A percentile compares a stretch with the other conserved stretches of the same genome.
These are phyloP conservation scores for Heliconius hermathena DNA, from an alignment of 1,140 invertebrate species.

Conservation along the genomic window DNA sequence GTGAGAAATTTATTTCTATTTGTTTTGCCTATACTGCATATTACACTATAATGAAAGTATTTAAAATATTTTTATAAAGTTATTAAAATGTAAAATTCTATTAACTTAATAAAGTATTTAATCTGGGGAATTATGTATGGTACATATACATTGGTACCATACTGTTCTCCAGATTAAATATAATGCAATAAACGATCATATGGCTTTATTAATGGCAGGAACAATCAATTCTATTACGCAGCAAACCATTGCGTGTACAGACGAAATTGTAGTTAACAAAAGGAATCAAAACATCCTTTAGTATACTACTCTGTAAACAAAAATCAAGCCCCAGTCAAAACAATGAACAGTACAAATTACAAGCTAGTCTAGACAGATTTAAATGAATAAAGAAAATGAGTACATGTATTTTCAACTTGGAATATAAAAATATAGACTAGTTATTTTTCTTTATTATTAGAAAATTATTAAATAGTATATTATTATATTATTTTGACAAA, in stretches of 20 bases:
- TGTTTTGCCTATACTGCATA: no score
- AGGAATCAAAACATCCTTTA: slow-evolving; percentile 34
- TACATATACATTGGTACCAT: not conserved
- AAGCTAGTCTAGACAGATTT: slow-evolving; percentile 16
- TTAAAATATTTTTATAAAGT: no score
- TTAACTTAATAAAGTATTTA: no score
- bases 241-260: slow-evolving; percentile 36
- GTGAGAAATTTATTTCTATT: no score
- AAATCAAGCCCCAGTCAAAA: slow-evolving; percentile 20
- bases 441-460: not conserved
- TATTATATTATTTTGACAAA: not conserved
- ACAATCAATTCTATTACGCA: slow-evolving; percentile 41
- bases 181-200: slow-evolving; percentile 44
- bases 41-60: no score
- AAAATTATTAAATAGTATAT: not conserved
- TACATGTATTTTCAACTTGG: not conserved
- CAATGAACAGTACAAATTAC: slow-evolving; percentile 4
- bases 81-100: no score
- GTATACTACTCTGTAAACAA: slow-evolving; percentile 20
- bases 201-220: slow-evolving; percentile 46
- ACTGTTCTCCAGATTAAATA: not conserved
- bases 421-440: not conserved
- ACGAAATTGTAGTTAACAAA: slow-evolving; percentile 33
- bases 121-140: not conserved
- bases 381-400: slow-evolving; percentile 17